Conservation (phyloP, 2,113 vertebrate genomes). For the Ptyas mucosa region DNA sequence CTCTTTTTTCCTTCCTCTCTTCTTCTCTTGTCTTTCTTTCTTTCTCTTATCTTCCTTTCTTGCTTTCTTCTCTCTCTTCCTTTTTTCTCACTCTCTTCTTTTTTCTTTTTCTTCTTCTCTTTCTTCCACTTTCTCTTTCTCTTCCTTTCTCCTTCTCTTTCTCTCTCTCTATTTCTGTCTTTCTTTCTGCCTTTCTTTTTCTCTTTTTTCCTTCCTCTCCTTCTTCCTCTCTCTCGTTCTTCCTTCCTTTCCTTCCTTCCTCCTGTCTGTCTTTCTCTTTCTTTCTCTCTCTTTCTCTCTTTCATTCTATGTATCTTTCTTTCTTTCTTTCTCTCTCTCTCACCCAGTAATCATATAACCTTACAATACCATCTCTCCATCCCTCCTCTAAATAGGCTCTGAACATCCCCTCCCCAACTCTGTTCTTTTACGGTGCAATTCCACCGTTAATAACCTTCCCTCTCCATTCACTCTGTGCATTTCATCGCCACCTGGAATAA, state of each 20-base stretch:
- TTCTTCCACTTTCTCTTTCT: no score
- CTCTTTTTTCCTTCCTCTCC: no score
- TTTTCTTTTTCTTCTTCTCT: no score
- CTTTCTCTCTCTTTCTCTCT: not conserved
- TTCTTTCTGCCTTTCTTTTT: no score
- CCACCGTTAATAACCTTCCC: slow-evolving; percentile 55
- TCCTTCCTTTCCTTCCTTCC: no score
- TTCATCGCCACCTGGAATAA: slow-evolving; percentile 61
- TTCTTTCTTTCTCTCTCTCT: slow-evolving; percentile 5
- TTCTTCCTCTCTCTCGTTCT: not conserved
- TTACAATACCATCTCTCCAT: slow-evolving; percentile 50
- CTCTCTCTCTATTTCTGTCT: no score
- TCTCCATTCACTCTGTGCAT: slow-evolving; percentile 60
- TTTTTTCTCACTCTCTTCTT: no score
- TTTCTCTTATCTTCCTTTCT: no score
- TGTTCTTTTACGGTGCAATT: slow-evolving; percentile 46
- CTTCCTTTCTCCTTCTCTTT: no score
- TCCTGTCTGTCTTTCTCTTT: not conserved
- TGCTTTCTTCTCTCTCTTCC: rapidly evolving
- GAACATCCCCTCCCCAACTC: slow-evolving; percentile 35
- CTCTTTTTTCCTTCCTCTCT: no score
- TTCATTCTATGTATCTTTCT: no score
- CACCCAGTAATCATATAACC: slow-evolving; percentile 58
- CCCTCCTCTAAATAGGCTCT: slow-evolving; percentile 30
- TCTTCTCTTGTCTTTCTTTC: no score